Evolutionary conservation across 2,113 vertebrate species (phyloP).

Genomic region (Pimephales promelas): DNA sequence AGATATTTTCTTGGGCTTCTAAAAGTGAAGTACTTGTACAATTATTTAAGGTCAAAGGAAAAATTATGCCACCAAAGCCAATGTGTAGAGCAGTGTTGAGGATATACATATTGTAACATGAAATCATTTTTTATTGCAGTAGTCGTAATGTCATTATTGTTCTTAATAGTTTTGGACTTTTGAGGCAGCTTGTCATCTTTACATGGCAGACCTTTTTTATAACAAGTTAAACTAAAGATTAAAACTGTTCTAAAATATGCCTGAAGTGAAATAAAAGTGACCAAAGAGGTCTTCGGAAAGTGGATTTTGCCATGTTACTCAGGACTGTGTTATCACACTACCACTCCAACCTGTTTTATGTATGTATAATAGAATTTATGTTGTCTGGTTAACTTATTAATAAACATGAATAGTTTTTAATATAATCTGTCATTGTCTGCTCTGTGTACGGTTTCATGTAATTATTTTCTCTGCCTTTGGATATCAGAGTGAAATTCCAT

Average conservation of each 20-base stretch:
- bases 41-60: background rate
- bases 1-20: background rate
- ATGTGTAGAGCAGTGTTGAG: background rate
- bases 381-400: constrained; percentile 65
- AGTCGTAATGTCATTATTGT: background rate
- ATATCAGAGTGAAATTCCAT: background rate
- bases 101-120: constrained; percentile 19
- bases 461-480: background rate
- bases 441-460: background rate
- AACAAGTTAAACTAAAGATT: background rate
- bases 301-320: constrained; percentile 8
- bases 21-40: background rate
- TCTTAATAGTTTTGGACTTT: background rate
- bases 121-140: background rate
- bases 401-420: constrained; percentile 52
- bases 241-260: background rate
- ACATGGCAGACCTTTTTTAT: background rate
- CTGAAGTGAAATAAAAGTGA: background rate
- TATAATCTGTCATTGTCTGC: background rate
- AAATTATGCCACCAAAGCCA: constrained; percentile 43
- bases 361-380: constrained; percentile 42
- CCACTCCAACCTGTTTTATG: constrained; percentile 4
- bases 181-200: background rate
- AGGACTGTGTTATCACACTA: constrained; percentile 27
- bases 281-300: background rate